Conservation (phyloP, 2,888 invertebrate genomes). For the Hololepta plana region DNA sequence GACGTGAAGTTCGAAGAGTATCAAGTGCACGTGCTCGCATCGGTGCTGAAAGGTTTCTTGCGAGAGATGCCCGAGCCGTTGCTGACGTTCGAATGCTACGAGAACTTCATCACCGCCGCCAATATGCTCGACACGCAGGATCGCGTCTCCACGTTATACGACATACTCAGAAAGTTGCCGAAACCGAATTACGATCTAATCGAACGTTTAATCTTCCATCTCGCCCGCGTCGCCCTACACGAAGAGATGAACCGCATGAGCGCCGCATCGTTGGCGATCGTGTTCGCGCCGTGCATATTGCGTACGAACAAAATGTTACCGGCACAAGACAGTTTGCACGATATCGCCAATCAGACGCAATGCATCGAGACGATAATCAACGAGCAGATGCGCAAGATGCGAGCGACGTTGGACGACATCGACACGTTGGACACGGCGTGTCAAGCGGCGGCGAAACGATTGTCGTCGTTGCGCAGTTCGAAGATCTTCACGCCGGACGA, state of each 20-base stretch:
- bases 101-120: conserved; percentile 81
- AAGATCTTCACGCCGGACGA: conserved; percentile 48
- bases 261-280: conserved; percentile 76
- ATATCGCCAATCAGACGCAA: conserved; percentile 75
- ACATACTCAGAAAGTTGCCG: conserved; percentile 76
- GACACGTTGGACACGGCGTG: conserved; percentile 77
- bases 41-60: conserved; percentile 75
- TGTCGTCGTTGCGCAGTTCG: conserved; percentile 58
- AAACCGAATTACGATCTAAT: conserved; percentile 78
- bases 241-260: conserved; percentile 83
- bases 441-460: conserved; percentile 63
- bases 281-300: conserved; percentile 88
- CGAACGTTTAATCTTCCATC: conserved; percentile 82
- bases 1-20: conserved; percentile 58
- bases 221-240: conserved; percentile 72
- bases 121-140: conserved; percentile 69
- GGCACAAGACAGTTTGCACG: conserved; percentile 80
- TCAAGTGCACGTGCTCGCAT: conserved; percentile 78
- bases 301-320: conserved; percentile 73
- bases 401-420: conserved; percentile 73
- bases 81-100: conserved; percentile 83
- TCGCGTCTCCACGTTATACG: conserved; percentile 66
- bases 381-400: conserved; percentile 72
- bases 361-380: conserved; percentile 82
- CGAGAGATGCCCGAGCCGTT: conserved; percentile 88